These are phyloP conservation scores for Crocidura indochinensis DNA, from an alignment of 2,797 vertebrate species.

Conservation along the genomic window DNA sequence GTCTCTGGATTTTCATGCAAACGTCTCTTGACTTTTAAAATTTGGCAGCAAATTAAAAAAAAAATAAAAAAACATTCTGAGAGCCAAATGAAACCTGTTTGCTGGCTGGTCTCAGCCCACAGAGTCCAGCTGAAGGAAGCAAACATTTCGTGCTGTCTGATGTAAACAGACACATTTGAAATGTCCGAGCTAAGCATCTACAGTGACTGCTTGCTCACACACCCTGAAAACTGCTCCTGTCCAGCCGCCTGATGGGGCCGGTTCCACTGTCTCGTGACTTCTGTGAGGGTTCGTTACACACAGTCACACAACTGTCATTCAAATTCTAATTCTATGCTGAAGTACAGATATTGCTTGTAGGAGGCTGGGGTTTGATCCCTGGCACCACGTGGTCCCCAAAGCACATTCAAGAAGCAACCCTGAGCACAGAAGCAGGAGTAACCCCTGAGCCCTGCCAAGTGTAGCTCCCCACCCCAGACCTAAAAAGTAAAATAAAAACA, in stretches of 20 bases:
- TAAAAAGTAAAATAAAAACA: too few species aligned
- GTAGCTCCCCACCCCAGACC: too few species aligned
- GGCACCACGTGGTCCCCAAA: too few species aligned
- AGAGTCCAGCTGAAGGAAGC: slow-evolving; percentile 8
- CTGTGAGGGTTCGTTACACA: neutral
- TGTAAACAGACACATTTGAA: neutral
- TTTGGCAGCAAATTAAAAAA: neutral
- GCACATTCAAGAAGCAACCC: too few species aligned
- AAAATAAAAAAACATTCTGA: slow-evolving; percentile 43
- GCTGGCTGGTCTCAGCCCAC: neutral
- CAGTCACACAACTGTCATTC: neutral
- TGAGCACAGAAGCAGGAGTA: too few species aligned
- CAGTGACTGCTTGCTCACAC: neutral
- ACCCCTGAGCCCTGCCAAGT: too few species aligned
- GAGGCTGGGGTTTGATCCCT: too few species aligned
- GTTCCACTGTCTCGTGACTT: fast-evolving
- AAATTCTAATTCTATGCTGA: neutral
- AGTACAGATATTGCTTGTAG: too few species aligned
- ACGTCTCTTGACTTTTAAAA: slow-evolving; percentile 62
- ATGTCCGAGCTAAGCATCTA: neutral
- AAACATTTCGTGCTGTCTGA: neutral
- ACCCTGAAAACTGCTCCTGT: fast-evolving
- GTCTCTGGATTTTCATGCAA: slow-evolving; percentile 24
- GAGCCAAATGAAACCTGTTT: neutral
- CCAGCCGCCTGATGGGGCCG: neutral